phyloP scores from a whole-genome alignment of 2,113 vertebrate species.

The Nettapus auritus region DNA sequence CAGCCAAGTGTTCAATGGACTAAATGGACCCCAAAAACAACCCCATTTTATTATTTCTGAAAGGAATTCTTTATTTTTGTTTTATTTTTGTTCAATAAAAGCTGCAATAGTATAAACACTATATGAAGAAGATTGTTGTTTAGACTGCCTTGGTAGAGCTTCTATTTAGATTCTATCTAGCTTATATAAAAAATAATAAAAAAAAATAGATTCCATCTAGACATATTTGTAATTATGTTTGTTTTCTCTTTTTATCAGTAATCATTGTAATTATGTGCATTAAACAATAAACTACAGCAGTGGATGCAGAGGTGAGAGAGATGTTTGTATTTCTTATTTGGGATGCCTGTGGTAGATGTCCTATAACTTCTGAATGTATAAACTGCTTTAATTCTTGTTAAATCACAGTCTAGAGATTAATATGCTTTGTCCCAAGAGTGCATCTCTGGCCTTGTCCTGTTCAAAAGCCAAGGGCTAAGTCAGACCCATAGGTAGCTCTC shows the following conservation, averaged over 20 bases:
- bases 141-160: not conserved
- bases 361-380: not conserved
- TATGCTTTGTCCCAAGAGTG: not conserved
- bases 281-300: not conserved
- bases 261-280: not conserved
- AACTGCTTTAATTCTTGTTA: not conserved
- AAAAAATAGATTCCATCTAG: not conserved
- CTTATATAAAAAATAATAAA: not conserved
- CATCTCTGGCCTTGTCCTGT: not conserved
- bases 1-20: not conserved
- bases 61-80: not conserved
- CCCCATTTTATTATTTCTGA: not conserved
- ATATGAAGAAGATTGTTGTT: rapidly evolving
- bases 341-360: rapidly evolving
- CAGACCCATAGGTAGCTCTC: not conserved
- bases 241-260: not conserved
- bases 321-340: not conserved
- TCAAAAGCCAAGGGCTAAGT: not conserved
- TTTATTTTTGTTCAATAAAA: not conserved
- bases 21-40: not conserved
- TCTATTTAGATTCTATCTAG: not conserved
- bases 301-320: not conserved
- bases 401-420: not conserved
- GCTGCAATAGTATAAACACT: not conserved
- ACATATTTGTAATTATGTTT: not conserved